A percentile compares a stretch with the other conserved stretches of the same genome.
Conservation (phyloP, 2,797 vertebrate species). For the Perodicticus potto region DNA sequence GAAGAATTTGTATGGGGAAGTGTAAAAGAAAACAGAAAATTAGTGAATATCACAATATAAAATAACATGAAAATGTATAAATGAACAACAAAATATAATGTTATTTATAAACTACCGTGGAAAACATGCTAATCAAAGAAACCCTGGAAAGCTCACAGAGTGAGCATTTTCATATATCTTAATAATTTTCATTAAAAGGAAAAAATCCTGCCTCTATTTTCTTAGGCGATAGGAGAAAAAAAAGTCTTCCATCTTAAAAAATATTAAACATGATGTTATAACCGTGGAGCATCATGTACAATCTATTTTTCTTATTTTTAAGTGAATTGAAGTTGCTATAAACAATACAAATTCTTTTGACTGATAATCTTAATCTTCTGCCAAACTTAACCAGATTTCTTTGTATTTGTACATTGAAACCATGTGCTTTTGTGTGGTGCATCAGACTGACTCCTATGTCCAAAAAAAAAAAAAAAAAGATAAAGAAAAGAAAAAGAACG, state of each 20-base stretch:
- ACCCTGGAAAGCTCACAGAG: neutral
- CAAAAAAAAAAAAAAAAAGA: neutral
- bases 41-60: accelerated
- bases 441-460: neutral
- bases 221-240: neutral
- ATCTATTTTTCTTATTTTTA: conserved; percentile 23
- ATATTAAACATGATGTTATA: neutral
- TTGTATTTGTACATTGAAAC: neutral
- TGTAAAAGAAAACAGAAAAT: no score
- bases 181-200: neutral
- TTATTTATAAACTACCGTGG: neutral
- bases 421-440: neutral
- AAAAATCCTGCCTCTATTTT: neutral
- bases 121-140: neutral
- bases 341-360: neutral
- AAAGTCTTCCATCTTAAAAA: neutral
- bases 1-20: neutral
- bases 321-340: neutral
- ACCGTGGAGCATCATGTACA: neutral
- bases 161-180: neutral
- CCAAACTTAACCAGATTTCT: neutral
- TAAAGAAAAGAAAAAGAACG: neutral
- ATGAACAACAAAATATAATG: no score
- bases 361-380: neutral
- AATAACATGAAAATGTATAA: no score